Base-by-base conservation (phyloP, 2,888 invertebrate genomes). In the Biston betularia region DNA sequence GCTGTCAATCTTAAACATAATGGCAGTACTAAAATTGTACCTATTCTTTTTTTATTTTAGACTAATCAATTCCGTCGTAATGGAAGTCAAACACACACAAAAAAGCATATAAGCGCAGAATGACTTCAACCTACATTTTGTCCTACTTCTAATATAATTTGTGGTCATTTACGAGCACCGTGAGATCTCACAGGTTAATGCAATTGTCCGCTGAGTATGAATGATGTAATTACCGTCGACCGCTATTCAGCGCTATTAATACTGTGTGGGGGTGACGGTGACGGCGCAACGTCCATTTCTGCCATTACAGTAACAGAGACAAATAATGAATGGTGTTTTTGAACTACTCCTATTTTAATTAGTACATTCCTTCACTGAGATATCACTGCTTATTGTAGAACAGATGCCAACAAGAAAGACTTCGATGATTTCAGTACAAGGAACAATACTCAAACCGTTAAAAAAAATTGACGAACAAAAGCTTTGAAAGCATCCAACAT, bases 191-290 rank as follows among this genome's bases (percentile, higher is more conserved):
- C 72, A 82, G 79, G 81, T 79, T 81, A 82, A 79, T 80, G 73
- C 78, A 80, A 79, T 78, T 76, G 79, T 75, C 77, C 75, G 71
- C 73, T 55, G 66, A 75, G 78, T 74, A 79, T 82, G 82, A 82
- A 85, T 86, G 83, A 85, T 86, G 86, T 86, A 86, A 88, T 86
- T 84, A 85, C 78, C 77, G 75, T 75, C 79, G 77, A 79, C 75
- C 74, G 75, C 84, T 85, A 88, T 87, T 88, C 86, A 85, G 74
- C 73, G 73, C 83, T 88, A 88, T 85, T 81, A 80, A 83, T 87
- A 88, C 44, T 49, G 34, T 34, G 69, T 54, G 42, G 50, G 67
- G 65, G 69, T 60, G 69, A 54, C 69, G 59, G 75, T 70, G 76
- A 77, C 80, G 75, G 63, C 71, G 69, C 71, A 72, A 73, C 74